Conservation (phyloP, 2,797 vertebrate genomes). For the Notolepis coatsorum region DNA sequence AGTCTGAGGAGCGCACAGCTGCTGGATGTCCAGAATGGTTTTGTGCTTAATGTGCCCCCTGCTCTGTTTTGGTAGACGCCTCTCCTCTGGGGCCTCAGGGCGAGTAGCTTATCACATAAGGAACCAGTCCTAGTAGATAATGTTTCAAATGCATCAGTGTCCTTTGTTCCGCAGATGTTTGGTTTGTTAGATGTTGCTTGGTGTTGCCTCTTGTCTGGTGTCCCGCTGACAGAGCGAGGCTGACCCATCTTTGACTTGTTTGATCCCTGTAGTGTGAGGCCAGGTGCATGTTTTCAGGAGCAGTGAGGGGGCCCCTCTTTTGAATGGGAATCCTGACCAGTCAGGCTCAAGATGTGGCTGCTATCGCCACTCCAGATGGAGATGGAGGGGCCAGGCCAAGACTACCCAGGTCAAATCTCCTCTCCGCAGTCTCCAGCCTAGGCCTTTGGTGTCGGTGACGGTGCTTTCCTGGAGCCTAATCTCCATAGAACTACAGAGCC, state of each 20-base stretch:
- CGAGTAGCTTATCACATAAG: conserved; percentile 11
- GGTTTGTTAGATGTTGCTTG: conserved; percentile 2
- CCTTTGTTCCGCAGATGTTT: background rate
- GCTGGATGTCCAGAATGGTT: conserved; percentile 3
- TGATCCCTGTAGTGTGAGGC: conserved; percentile 16
- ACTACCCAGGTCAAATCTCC: conserved; percentile 2
- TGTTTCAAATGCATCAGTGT: background rate
- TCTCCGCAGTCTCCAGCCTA: background rate
- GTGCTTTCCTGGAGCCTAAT: conserved; percentile 12
- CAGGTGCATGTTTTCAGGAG: conserved; percentile 13
- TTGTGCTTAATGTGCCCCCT: background rate
- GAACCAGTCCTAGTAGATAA: conserved; percentile 1
- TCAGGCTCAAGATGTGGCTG: background rate
- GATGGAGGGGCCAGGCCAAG: background rate
- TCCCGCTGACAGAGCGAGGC: background rate
- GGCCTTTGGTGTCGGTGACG: background rate
- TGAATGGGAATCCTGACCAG: conserved; percentile 7
- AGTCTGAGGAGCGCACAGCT: conserved; percentile 4
- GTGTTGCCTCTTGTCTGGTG: background rate
- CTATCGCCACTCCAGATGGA: conserved; percentile 8
- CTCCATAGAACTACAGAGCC: conserved; percentile 15
- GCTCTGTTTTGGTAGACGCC: conserved; percentile 8
- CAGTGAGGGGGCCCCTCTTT: background rate
- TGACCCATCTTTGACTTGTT: background rate
- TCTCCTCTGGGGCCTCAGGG: conserved; percentile 6